Conservation (phyloP, 2,888 invertebrate species). For the Leptinotarsa haldemani region DNA sequence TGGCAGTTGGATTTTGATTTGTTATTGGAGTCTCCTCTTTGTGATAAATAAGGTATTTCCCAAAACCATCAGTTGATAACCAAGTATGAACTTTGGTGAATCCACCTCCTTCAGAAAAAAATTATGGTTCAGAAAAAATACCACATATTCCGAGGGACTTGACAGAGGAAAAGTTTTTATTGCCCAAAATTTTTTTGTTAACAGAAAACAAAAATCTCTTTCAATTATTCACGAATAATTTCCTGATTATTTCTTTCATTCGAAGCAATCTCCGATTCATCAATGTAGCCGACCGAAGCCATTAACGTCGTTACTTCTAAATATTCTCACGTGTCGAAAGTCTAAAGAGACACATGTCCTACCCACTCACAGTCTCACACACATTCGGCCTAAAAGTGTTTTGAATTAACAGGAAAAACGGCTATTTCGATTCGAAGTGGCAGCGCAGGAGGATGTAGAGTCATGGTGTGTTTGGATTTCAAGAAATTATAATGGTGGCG, state of each 20-base stretch:
- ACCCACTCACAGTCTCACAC: constrained; percentile 43
- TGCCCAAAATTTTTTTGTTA: too few relatives aligned
- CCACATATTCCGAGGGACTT: too few relatives aligned
- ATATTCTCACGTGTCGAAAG: constrained; percentile 45
- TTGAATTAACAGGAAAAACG: constrained; percentile 63
- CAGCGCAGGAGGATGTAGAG: constrained; percentile 58
- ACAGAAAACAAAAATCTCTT: not conserved
- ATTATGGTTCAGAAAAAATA: too few relatives aligned
- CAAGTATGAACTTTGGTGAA: too few relatives aligned
- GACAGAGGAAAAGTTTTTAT: too few relatives aligned
- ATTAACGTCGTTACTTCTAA: constrained; percentile 36
- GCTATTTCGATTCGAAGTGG: constrained; percentile 56
- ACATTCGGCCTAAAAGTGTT: constrained; percentile 52
- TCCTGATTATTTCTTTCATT: not conserved
- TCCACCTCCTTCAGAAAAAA: too few relatives aligned
- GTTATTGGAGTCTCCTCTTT: too few relatives aligned
- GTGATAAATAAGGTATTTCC: too few relatives aligned
- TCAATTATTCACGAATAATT: too few relatives aligned
- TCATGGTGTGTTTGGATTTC: constrained; percentile 59
- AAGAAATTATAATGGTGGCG: constrained; percentile 51
- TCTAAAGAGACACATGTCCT: constrained; percentile 45
- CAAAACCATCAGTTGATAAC: too few relatives aligned
- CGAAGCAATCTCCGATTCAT: not conserved
- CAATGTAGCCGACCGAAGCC: constrained; percentile 5
- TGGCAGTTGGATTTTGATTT: too few relatives aligned